Base-by-base conservation (phyloP, 1,140 invertebrate genomes). In the Radopholus similis region DNA sequence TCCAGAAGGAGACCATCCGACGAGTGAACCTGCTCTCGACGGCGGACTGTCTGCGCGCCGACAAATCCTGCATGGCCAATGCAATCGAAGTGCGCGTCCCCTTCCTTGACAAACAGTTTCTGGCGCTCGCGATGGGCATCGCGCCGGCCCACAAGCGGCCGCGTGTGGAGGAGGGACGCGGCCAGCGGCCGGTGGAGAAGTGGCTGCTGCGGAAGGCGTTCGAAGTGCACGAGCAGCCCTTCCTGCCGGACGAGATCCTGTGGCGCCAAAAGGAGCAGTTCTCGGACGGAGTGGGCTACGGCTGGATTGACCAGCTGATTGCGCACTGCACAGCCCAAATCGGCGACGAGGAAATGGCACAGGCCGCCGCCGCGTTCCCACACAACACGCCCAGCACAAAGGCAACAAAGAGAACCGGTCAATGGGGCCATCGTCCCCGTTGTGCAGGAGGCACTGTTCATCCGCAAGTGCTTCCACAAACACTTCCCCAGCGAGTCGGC, bases 181-280 rank as follows among this genome's bases (percentile, higher is more conserved):
- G 26, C 23, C 49, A 51, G 49, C 30, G 38, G 4, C 72, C 67
- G 38, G 70, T 77, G 37, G 79, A 81, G 57, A 81, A 81, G 40
- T 82, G 70, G 47, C 55, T 81, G 23, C 67, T 81, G 11, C 71
- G 79, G 26, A 72, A 80, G 35, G 81, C 79, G 13, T 81, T 81
- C 62, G 79, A 81, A 57, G 54, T 76, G 18, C 34, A 82, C 55
- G 74, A 81, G 21, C 69, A 83, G 18, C 73, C 73, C 11, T 83
- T 77, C 57, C 63, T 81, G 37, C 80, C 80, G 30, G 55, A 68
- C 23, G 77, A 82, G 15, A 76, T 81, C 51, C 67, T 81, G n/a
- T 78, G 77, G 78, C 64, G 77, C 23, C 76, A 83, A 59, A 81
- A 81, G 60, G 80, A 81, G 53, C 81, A 83, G 47, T 81, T 81